phyloP scores from a whole-genome alignment of 2,888 invertebrate species.

The Helicoverpa assulta region DNA sequence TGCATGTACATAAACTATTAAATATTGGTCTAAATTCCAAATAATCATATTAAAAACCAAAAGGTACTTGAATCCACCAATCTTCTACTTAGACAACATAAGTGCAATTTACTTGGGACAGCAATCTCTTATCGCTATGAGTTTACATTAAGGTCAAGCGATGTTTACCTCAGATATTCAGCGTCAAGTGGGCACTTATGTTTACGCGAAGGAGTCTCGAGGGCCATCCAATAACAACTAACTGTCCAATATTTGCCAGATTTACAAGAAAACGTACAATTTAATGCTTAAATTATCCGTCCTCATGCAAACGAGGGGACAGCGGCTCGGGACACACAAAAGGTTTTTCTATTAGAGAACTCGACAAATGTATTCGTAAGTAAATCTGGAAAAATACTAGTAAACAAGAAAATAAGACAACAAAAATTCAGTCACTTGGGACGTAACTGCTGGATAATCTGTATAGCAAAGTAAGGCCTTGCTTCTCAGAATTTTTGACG shows the following conservation, averaged over 20 bases:
- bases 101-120: no score
- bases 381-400: not conserved
- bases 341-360: constrained; percentile 19
- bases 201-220: not conserved
- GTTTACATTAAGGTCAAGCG: not conserved
- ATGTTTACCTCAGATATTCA: constrained; percentile 3
- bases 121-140: not conserved
- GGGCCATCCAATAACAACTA: constrained; percentile 16
- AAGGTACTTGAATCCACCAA: no score
- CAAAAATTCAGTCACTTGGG: not conserved
- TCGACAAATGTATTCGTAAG: constrained; percentile 12
- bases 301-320: constrained; percentile 41
- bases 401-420: constrained; percentile 10
- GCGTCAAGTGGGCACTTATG: not conserved
- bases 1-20: no score
- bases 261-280: constrained; percentile 28
- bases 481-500: no score
- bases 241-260: constrained; percentile 23
- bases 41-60: no score
- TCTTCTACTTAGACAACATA: no score
- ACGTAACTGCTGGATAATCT: constrained; percentile 7
- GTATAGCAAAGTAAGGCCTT: not conserved
- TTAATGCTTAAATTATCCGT: constrained; percentile 34
- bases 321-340: constrained; percentile 30
- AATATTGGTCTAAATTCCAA: no score